Base-by-base conservation (phyloP, 2,113 vertebrate species). In the Mus spicilegus region DNA sequence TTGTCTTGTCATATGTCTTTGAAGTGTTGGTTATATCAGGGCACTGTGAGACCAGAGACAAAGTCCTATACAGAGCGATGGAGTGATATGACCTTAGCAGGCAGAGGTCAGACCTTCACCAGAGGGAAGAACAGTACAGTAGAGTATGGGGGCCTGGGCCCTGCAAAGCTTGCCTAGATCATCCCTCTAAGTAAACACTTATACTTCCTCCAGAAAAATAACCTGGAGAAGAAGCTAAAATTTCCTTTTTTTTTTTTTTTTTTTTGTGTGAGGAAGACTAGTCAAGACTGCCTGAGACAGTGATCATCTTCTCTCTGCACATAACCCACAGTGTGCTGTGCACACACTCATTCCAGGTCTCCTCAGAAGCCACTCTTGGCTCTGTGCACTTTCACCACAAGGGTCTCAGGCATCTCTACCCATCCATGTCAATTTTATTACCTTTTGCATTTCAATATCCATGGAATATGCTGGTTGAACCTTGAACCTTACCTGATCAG, bases 61-160 rank as follows among this genome's bases (percentile, higher is more conserved):
- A 63, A 63, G 54, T 82, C 36, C 54, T 56, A 56, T 56, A n/a
- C 58, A 3, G 33, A 36, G 36, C 65, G 80, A 17, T 51, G 22
- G 2, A 36, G 56, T 49, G 87, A 19, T n/a, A 81, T 69, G 33
- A 69, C 7, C 67, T 63, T 46, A 54, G 33, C 49, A 69, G 73
- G 12, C 16, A 49, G 33, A 28, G 33, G 33, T 49, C 39, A 17
- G 19, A 42, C 33, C 46, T 20, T 36, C 5, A 8, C 49, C 30
- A 9, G 1, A 54, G 56, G 72, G 6, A 58, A 5, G 65, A 24
- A 9, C 36, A 2, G 2, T 24, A 2, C 16, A 10, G 17, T 9
- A 81, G 8, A 20, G 85, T 33, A 33, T 16, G 7, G 16, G 17
- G 42, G 5, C 3, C 39, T 33, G 28, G 4, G 28, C 26, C 84